Evolutionary conservation across 2,113 vertebrate species (phyloP).

Genomic region (Prunella himalayana): DNA sequence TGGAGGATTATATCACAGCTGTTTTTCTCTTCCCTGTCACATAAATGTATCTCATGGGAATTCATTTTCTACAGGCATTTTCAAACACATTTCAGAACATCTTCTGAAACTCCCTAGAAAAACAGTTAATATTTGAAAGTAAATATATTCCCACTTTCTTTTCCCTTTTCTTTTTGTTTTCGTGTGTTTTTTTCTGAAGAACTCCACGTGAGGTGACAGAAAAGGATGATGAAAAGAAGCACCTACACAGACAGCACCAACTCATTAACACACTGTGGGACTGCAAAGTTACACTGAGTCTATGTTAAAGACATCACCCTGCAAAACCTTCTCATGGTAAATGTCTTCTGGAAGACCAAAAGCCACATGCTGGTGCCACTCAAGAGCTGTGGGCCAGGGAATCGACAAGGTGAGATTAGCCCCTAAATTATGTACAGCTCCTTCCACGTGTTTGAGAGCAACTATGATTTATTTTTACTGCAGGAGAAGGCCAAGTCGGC

Average conservation of each 20-base stretch:
- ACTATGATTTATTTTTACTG: not conserved
- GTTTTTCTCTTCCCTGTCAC: not conserved
- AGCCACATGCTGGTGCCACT: not conserved
- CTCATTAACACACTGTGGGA: not conserved
- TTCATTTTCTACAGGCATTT: slow-evolving; percentile 1
- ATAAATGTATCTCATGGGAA: not conserved
- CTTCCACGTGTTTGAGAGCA: not conserved
- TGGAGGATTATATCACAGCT: not conserved
- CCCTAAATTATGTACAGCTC: not conserved
- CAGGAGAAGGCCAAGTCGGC: not conserved
- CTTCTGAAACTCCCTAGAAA: not conserved
- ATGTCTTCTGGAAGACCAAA: not conserved
- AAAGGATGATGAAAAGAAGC: not conserved
- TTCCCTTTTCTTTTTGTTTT: not conserved
- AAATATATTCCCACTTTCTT: not conserved
- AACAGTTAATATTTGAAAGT: not conserved
- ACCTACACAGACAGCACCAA: not conserved
- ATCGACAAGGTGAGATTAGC: not conserved
- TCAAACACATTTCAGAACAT: not conserved
- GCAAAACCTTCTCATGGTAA: not conserved
- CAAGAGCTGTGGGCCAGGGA: not conserved
- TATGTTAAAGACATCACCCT: not conserved
- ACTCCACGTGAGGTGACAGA: not conserved
- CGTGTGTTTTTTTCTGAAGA: accelerated
- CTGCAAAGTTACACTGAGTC: not conserved